These are phyloP conservation scores for Limenitis camilla DNA, from an alignment of 2,888 invertebrate species.

Conservation along the genomic window DNA sequence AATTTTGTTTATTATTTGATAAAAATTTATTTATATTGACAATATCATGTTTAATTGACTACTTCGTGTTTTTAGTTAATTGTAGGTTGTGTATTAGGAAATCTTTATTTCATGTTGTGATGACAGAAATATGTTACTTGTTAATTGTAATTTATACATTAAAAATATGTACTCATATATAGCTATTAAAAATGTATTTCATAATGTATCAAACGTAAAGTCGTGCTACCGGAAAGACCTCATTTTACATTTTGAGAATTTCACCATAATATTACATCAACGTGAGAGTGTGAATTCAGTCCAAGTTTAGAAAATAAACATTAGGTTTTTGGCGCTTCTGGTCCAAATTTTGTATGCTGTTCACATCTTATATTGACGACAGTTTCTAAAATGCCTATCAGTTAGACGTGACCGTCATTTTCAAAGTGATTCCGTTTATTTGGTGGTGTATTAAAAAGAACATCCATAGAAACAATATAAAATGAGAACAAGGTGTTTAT, in stretches of 20 bases:
- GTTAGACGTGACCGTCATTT: conserved; percentile 2
- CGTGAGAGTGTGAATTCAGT: conserved; percentile 1
- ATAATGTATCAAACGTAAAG: background rate
- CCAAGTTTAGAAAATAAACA: background rate
- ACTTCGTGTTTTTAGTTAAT: no score
- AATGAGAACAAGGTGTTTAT: no score
- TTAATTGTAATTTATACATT: no score
- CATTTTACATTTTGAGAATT: conserved; percentile 7
- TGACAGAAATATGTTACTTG: no score
- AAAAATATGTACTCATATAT: no score
- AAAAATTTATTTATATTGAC: background rate
- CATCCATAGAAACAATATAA: background rate
- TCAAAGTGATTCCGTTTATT: conserved; percentile 15
- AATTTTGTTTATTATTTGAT: background rate
- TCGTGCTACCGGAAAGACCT: conserved; percentile 11
- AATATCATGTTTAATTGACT: no score
- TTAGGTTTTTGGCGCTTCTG: background rate
- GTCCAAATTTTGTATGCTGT: conserved; percentile 5
- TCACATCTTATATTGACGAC: background rate
- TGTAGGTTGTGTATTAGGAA: no score
- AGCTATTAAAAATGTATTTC: no score
- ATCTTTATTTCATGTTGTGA: no score
- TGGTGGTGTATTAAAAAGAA: background rate
- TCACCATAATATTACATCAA: conserved; percentile 5
- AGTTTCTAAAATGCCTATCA: background rate